Conservation (phyloP, 2,797 vertebrate genomes). For the Poeciliopsis infans region DNA sequence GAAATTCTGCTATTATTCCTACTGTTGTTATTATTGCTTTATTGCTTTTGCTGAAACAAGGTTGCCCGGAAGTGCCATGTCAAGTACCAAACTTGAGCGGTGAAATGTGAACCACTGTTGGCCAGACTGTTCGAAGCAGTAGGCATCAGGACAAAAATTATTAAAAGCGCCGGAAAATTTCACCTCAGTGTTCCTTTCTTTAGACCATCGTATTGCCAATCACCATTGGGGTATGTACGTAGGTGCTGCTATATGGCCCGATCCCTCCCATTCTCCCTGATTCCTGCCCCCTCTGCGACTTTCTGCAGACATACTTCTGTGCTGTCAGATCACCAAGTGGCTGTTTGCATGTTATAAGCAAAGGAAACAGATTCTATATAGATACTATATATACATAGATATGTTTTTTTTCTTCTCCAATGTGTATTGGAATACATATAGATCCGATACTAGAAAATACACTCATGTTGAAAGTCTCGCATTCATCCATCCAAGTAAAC, state of each 20-base stretch:
- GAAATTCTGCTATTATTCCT: background rate
- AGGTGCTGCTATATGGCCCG: constrained; percentile 68
- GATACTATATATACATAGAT: constrained; percentile 82
- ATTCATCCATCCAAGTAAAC: constrained; percentile 25
- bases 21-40: constrained; percentile 10
- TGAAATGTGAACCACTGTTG: constrained; percentile 12
- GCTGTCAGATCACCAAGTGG: constrained; percentile 95
- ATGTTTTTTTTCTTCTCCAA: constrained; percentile 75
- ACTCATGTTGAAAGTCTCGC: constrained; percentile 43
- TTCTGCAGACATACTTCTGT: constrained; percentile 87
- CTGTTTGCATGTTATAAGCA: constrained; percentile 97
- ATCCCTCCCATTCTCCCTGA: constrained; percentile 55
- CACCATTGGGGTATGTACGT: constrained; percentile 50
- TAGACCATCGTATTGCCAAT: constrained; percentile 58
- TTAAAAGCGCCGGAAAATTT: constrained; percentile 63
- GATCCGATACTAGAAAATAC: constrained; percentile 64
- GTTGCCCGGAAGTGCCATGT: background rate
- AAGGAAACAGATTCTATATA: constrained; percentile 84
- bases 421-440: constrained; percentile 70
- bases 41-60: background rate
- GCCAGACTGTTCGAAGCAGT: constrained; percentile 8
- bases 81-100: background rate
- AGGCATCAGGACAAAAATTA: constrained; percentile 25
- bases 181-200: constrained; percentile 71
- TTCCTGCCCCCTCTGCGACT: constrained; percentile 35